Conservation (phyloP, 2,888 invertebrate genomes). For the Hetaerina titia region DNA sequence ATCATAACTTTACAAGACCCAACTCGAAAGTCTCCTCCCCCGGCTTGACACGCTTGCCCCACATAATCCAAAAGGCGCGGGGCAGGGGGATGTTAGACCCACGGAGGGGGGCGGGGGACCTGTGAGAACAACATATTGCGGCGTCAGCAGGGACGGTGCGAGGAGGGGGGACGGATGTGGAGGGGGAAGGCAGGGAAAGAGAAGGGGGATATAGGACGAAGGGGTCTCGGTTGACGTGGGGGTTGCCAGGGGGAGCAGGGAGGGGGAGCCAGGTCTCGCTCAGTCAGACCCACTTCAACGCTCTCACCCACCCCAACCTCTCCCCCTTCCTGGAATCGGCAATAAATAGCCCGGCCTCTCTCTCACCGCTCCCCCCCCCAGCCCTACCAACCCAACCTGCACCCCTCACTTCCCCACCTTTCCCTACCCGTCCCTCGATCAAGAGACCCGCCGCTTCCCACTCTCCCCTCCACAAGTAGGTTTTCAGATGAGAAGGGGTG, state of each 20-base stretch:
- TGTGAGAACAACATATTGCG: slow-evolving; percentile 21
- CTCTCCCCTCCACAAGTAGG: not conserved
- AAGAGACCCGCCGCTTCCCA: no score
- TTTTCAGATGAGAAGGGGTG: not conserved
- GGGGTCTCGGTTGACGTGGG: no score
- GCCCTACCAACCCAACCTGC: not conserved
- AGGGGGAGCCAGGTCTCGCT: not conserved
- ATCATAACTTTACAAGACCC: not conserved
- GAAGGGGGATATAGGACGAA: not conserved
- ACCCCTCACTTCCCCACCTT: not conserved
- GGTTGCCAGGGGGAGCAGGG: not conserved
- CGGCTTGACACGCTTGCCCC: not conserved
- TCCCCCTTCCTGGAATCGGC: not conserved
- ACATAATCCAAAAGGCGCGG: not conserved
- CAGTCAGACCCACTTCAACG: not conserved
- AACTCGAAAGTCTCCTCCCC: not conserved
- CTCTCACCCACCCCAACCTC: not conserved
- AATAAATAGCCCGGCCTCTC: not conserved
- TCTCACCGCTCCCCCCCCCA: not conserved
- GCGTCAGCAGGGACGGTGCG: not conserved
- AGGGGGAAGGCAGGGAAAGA: not conserved
- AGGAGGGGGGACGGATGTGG: not conserved
- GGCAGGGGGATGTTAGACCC: not conserved
- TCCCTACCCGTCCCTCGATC: not conserved
- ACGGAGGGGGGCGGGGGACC: not conserved